Evolutionary conservation across 2,888 invertebrate species (phyloP).

Genomic region (Yponomeuta evonymella): DNA sequence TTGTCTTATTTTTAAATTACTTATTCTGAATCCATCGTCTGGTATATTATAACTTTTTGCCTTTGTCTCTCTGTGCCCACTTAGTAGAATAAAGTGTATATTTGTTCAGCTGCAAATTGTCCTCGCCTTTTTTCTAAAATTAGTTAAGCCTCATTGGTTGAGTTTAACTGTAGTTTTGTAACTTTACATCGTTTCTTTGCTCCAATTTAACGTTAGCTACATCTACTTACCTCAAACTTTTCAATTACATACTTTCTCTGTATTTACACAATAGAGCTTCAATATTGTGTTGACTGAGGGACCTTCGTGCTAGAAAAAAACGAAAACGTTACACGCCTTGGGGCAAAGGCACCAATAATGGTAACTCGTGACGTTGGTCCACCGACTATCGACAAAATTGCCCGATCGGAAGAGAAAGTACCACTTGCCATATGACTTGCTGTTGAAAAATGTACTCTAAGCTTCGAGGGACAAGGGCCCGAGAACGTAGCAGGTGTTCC

Average conservation of each 20-base stretch:
- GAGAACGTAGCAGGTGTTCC: neutral
- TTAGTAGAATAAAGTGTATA: neutral
- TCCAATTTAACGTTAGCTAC: no score
- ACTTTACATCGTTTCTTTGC: neutral
- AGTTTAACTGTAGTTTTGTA: neutral
- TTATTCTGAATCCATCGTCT: no score
- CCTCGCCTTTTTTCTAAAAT: neutral
- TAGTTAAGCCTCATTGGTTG: neutral
- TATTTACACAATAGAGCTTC: neutral
- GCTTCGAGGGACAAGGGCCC: neutral
- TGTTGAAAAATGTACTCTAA: neutral
- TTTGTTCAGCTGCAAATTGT: neutral
- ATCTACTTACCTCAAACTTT: no score
- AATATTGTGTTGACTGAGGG: neutral
- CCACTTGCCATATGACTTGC: neutral
- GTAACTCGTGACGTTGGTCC: slow-evolving; percentile 4
- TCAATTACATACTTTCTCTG: neutral
- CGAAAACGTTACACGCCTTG: neutral
- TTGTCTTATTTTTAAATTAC: no score
- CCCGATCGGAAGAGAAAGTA: slow-evolving; percentile 15
- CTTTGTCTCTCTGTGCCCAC: neutral
- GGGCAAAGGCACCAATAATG: slow-evolving; percentile 8
- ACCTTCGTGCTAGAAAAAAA: neutral
- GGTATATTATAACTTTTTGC: no score
- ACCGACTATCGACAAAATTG: slow-evolving; percentile 11